phyloP scores from a whole-genome alignment of 2,888 invertebrate species.

The Junonia oenone region DNA sequence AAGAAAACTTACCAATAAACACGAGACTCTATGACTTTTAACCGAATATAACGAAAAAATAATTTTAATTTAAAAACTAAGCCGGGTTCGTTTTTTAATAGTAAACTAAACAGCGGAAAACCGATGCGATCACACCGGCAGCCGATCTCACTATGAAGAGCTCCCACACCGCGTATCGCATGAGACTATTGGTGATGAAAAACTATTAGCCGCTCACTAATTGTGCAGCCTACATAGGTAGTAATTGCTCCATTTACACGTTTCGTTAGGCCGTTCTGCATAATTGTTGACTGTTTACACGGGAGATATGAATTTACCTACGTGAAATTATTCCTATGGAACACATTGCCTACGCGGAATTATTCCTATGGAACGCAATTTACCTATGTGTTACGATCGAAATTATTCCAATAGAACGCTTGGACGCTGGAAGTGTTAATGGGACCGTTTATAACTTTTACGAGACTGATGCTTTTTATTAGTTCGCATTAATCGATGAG shows the following conservation, averaged over 20 bases:
- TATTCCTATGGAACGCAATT: too few relatives aligned
- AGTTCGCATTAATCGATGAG: constrained; percentile 27
- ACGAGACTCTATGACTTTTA: neutral
- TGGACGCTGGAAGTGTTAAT: constrained; percentile 42
- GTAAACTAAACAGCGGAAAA: constrained; percentile 26
- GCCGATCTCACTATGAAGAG: constrained; percentile 62
- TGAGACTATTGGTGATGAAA: constrained; percentile 71
- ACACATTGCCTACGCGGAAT: too few relatives aligned
- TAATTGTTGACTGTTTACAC: constrained; percentile 72
- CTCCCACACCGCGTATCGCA: constrained; percentile 49
- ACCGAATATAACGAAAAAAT: neutral
- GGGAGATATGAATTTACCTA: constrained; percentile 59
- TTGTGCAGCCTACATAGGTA: constrained; percentile 77
- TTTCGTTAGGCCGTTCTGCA: constrained; percentile 71
- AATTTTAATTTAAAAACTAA: neutral
- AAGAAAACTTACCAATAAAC: neutral
- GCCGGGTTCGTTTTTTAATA: neutral
- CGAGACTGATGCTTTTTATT: constrained; percentile 27
- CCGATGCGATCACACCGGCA: constrained; percentile 53
- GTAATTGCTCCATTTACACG: constrained; percentile 79
- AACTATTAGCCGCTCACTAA: constrained; percentile 76
- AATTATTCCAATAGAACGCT: constrained; percentile 22
- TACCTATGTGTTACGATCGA: too few relatives aligned
- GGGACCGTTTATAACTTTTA: constrained; percentile 38
- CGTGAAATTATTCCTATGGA: constrained; percentile 34